Evolutionary conservation across 35 echinoderm and acorn worm genomes (phyloP), one percentile per base, ranked within the genome.

Genomic region (Apostichopus japonicus): DNA sequence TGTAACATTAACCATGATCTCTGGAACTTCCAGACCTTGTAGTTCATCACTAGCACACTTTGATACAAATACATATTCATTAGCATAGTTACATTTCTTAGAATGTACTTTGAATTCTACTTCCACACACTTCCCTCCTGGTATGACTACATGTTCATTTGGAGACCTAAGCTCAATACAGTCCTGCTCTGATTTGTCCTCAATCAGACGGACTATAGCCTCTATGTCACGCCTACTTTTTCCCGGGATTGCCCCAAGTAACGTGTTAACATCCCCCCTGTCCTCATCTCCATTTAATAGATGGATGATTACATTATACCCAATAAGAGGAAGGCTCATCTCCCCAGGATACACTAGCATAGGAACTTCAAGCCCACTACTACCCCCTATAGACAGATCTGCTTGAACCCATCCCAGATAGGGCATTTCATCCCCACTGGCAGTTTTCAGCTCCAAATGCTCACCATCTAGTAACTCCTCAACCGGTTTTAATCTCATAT

Each of bases 391-490:
- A 57, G 59, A 19, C 61, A 33, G 1, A 27, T 90, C 6, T 22
- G 25, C 17, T 71, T 25, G 15, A 24, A 87, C 22, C 65, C 80
- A 93, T 87, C 80, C 80, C 23, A 87, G 21, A 58, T 93, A 93
- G 1, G 92, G 80, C 11, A 93, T 87, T 51, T 81, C 22, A 67
- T 23, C 61, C 19, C 82, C 82, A 79, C 89, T 93, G 10, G 83
- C 84, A 52, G 92, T 80, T 19, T 56, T 88, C 24, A 93, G 57
- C 21, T 93, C 61, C 6, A 93, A 72, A 9, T 72, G 73, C 55
- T 73, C 61, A 56, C 57, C 65, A 15, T 71, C 52, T 5, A 93
- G 63, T 4, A 93, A 57, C 51, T 93, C 84, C 61, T 71, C 65
- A 2, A 93, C 52, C 1, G 53, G 67, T 86, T 67, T 65, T 14